Percentiles rank a stretch among this genome's conserved stretches.
phyloP scores from a whole-genome alignment of 2,113 vertebrate genomes.

The Triplophysa siluroides region DNA sequence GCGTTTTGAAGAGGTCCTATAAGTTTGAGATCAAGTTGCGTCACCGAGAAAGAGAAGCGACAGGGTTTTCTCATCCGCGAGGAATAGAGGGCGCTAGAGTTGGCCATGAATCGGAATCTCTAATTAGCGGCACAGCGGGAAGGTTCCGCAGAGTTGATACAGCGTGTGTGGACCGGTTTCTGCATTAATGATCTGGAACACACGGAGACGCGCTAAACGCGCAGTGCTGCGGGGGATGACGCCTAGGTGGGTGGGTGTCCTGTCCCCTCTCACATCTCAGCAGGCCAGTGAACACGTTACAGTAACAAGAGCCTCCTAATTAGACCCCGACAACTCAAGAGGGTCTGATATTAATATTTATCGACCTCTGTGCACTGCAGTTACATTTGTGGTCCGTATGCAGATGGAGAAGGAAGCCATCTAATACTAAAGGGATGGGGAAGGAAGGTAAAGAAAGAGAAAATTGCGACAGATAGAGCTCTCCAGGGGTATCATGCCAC shows the following conservation, averaged over 20 bases:
- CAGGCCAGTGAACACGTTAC: constrained; percentile 66
- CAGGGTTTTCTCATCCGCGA: background rate
- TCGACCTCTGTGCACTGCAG: constrained; percentile 71
- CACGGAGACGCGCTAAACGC: constrained; percentile 47
- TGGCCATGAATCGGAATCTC: constrained; percentile 69
- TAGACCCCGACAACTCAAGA: constrained; percentile 76
- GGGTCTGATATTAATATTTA: constrained; percentile 79
- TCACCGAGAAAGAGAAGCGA: constrained; percentile 1
- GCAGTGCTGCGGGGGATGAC: constrained; percentile 15
- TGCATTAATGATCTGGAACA: constrained; percentile 71
- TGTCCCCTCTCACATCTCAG: constrained; percentile 40
- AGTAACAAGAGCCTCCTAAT: constrained; percentile 73
- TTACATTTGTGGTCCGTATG: constrained; percentile 72
- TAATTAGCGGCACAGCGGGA: constrained; percentile 75
- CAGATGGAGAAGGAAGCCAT: constrained; percentile 61
- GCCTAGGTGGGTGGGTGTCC: constrained; percentile 17
- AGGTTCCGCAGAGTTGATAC: constrained; percentile 62
- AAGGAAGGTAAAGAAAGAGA: constrained; percentile 53
- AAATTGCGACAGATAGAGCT: background rate
- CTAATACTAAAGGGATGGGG: constrained; percentile 55
- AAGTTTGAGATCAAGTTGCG: constrained; percentile 44
- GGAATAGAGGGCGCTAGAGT: constrained; percentile 19
- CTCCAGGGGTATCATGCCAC: background rate
- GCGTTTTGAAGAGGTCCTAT: constrained; percentile 25
- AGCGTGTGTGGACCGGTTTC: constrained; percentile 69